phyloP scores from a whole-genome alignment of 2,113 vertebrate genomes.

The Synchiropus splendidus region DNA sequence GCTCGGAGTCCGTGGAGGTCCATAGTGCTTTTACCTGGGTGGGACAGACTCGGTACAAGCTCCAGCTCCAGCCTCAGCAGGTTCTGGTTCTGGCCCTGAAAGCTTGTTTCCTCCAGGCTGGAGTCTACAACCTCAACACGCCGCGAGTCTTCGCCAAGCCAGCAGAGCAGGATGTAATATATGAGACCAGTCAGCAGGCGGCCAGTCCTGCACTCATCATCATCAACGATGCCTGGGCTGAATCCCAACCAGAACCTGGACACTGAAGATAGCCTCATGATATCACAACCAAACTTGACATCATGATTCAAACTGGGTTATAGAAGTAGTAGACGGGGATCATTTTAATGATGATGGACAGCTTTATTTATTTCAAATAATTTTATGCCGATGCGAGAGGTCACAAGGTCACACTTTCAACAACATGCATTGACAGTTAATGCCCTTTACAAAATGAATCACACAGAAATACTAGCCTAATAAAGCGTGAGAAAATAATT shows the following conservation, averaged over 20 bases:
- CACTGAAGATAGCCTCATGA: background rate
- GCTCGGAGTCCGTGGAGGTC: conserved; percentile 78
- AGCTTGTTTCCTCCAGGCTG: conserved; percentile 87
- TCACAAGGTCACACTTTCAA: too few species aligned
- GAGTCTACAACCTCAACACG: conserved; percentile 93
- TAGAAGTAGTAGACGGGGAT: too few species aligned
- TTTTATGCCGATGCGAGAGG: too few species aligned
- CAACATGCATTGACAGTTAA: too few species aligned
- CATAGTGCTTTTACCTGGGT: conserved; percentile 89
- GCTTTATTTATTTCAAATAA: too few species aligned
- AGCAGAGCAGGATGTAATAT: conserved; percentile 71
- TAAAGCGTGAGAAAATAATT: too few species aligned
- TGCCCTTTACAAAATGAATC: too few species aligned
- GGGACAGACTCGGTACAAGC: conserved; percentile 87
- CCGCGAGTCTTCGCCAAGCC: conserved; percentile 84
- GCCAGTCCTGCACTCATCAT: conserved; percentile 91
- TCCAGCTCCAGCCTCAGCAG: conserved; percentile 79
- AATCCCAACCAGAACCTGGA: conserved; percentile 16
- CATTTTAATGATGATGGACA: too few species aligned
- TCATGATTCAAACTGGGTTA: too few species aligned
- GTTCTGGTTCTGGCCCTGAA: conserved; percentile 73
- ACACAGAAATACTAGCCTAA: too few species aligned
- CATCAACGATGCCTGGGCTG: conserved; percentile 66
- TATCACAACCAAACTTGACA: too few species aligned
- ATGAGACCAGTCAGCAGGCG: conserved; percentile 87